Base-by-base conservation (phyloP, 1,140 invertebrate genomes). In the Teleogryllus occipitalis region DNA sequence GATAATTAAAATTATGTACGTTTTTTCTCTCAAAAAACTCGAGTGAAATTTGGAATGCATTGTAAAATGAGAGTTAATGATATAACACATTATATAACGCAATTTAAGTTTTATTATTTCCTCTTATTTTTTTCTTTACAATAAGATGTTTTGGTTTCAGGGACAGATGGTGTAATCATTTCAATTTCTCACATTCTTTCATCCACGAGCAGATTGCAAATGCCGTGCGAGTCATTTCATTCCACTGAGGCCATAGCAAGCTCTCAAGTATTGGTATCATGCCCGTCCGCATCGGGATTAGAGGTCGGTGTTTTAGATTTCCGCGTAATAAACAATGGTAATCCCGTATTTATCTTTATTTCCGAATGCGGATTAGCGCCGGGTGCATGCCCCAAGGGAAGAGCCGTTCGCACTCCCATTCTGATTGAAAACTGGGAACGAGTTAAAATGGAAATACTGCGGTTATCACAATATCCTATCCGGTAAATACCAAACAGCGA, bases 291-390 rank as follows among this genome's bases (percentile, higher is more conserved):
- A 14, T 65, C 54, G 18, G 54, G 54, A 65, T 65, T 10, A 65
- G 54, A 65, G 54, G 54, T 65, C 54, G 54, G 54, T 65, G 54
- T 65, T 65, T 65, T 65, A 65, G 54, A 65, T 65, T 65, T 65
- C 54, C 54, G 54, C 54, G 54, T 65, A 65, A 65, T 65, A 65
- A 65, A 65, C 54, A 65, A 65, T 65, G 54, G 10, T 65, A 65
- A 65, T 65, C 54, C 54, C 54, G 54, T 65, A 65, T 65, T 65
- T 65, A 65, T 65, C 54, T 65, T 65, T 65, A 65, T 65, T 65
- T 65, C 54, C 54, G 54, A 65, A 65, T 65, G 54, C 54, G 54
- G 54, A 65, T 65, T 65, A 65, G 18, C 54, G 18, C 54, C 54
- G 54, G 18, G 54, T 65, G 54, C 54, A 65, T 65, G 54, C 54